Percentiles rank a stretch among this genome's conserved stretches.
These are phyloP conservation scores for Pherbina coryleti DNA, from an alignment of 2,888 invertebrate genomes.

Conservation along the genomic window DNA sequence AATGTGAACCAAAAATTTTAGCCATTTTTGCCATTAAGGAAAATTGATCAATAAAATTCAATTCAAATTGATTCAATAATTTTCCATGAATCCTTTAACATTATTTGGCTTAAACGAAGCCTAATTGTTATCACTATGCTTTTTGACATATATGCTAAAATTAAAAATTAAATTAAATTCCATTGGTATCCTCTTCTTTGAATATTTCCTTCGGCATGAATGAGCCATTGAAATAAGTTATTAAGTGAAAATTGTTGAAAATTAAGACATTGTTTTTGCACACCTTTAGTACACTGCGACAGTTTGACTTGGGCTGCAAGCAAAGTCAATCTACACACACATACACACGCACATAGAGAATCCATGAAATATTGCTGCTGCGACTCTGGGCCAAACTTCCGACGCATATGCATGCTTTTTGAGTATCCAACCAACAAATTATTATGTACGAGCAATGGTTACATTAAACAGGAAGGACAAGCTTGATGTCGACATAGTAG, in stretches of 20 bases:
- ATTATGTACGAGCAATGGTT: neutral
- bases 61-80: too few relatives aligned
- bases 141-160: too few relatives aligned
- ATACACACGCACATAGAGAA: slow-evolving; percentile 37
- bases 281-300: neutral
- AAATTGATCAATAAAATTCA: too few relatives aligned
- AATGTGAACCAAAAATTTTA: too few relatives aligned
- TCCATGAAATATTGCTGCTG: slow-evolving; percentile 35
- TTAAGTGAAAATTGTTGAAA: slow-evolving; percentile 66
- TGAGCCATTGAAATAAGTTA: slow-evolving; percentile 67
- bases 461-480: slow-evolving; percentile 6
- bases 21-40: too few relatives aligned
- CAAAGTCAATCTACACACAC: neutral
- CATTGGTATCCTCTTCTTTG: too few relatives aligned
- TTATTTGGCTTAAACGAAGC: too few relatives aligned
- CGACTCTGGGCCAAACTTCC: slow-evolving; percentile 42
- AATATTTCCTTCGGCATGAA: neutral
- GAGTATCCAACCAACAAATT: slow-evolving; percentile 41
- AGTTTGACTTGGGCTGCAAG: neutral
- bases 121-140: too few relatives aligned
- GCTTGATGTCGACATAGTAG: slow-evolving; percentile 6
- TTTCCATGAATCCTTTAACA: too few relatives aligned
- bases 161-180: too few relatives aligned
- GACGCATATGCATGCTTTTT: slow-evolving; percentile 50
- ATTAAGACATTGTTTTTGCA: slow-evolving; percentile 60